These are phyloP conservation scores for Corbicula japonica DNA, from an alignment of 2,888 invertebrate species.

Conservation along the genomic window DNA sequence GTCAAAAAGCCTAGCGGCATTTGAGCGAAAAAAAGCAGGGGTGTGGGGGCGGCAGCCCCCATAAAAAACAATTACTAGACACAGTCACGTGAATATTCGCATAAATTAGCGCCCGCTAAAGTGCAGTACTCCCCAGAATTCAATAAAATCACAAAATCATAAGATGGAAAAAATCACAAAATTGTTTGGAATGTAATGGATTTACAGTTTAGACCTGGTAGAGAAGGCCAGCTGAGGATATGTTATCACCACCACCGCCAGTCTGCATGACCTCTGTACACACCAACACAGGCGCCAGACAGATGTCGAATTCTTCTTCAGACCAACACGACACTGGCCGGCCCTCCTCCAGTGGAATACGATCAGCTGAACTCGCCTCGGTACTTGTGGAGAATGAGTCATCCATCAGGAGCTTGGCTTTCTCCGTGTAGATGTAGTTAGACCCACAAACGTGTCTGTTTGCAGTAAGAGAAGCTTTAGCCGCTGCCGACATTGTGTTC, in stretches of 20 bases:
- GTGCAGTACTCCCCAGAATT: too few species aligned
- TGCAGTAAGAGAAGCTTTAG: conserved; percentile 94
- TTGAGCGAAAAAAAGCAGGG: too few species aligned
- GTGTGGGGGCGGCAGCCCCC: too few species aligned
- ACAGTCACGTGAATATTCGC: too few species aligned
- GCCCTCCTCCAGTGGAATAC: conserved; percentile 90
- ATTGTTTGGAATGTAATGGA: too few species aligned
- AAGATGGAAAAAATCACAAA: too few species aligned
- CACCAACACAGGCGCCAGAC: conserved; percentile 94
- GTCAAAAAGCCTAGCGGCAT: too few species aligned
- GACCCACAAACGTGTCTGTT: conserved; percentile 93
- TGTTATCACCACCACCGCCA: conserved; percentile 95
- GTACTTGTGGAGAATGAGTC: conserved; percentile 93
- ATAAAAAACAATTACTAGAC: too few species aligned
- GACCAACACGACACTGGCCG: conserved; percentile 94
- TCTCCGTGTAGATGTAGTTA: conserved; percentile 88
- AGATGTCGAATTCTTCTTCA: conserved; percentile 90
- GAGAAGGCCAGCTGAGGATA: conserved; percentile 94
- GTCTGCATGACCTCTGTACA: conserved; percentile 94
- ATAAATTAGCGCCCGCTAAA: too few species aligned
- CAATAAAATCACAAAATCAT: too few species aligned
- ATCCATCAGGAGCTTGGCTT: conserved; percentile 91
- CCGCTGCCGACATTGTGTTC: conserved; percentile 92
- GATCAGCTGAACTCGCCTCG: conserved; percentile 86
- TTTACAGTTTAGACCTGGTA: conserved; percentile 64